Percentiles rank a stretch among this genome's conserved stretches.
These are phyloP conservation scores for Chelonus insularis DNA, from an alignment of 1,140 invertebrate species.

Conservation along the genomic window DNA sequence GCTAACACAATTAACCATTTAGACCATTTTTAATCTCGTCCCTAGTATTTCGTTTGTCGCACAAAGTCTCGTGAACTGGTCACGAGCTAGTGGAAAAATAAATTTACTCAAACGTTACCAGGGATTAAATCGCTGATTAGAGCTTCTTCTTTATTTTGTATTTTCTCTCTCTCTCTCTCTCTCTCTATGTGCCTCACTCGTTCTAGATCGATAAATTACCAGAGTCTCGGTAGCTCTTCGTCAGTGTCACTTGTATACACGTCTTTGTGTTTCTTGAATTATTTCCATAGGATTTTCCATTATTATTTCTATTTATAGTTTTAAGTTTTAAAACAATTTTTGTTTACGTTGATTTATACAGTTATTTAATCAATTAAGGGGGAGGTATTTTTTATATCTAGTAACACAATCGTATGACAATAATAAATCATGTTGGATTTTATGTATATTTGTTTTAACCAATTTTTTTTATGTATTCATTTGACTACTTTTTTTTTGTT, in stretches of 20 bases:
- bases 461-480: background rate
- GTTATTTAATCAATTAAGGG: too few species aligned
- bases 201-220: conserved; percentile 33
- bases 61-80: conserved; percentile 26
- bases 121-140: conserved; percentile 58
- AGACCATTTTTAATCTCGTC: conserved; percentile 59
- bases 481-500: background rate
- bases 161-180: background rate
- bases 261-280: conserved; percentile 25
- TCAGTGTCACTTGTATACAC: conserved; percentile 17
- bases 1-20: conserved; percentile 57
- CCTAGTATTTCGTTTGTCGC: conserved; percentile 27
- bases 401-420: too few species aligned
- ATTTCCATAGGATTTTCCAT: conserved; percentile 4
- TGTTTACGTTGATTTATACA: too few species aligned
- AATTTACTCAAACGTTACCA: conserved; percentile 49
- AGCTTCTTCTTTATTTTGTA: conserved; percentile 36
- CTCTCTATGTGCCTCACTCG: conserved; percentile 20
- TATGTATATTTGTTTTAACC: background rate
- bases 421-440: background rate
- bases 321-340: background rate
- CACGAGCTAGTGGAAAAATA: conserved; percentile 52
- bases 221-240: conserved; percentile 18
- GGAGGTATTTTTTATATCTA: too few species aligned
- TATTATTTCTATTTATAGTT: background rate